These are phyloP conservation scores for Gymnothorax javanicus DNA, from an alignment of 2,797 vertebrate species.

Conservation along the genomic window DNA sequence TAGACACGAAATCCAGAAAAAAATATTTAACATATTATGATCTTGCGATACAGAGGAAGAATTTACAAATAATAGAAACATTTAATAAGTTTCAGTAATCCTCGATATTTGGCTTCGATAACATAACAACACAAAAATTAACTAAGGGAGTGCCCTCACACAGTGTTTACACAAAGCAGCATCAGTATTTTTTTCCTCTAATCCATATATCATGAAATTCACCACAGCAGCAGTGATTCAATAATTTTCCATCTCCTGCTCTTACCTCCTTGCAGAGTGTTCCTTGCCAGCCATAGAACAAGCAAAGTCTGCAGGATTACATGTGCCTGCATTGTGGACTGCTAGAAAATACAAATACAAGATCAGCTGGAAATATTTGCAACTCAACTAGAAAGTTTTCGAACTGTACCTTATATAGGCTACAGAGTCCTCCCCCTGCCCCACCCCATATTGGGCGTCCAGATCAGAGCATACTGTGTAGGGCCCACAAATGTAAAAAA, in stretches of 20 bases:
- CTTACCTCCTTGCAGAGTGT: conserved; percentile 48
- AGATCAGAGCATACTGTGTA: background rate
- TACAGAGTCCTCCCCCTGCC: conserved; percentile 60
- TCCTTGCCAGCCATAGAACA: conserved; percentile 64
- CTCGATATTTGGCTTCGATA: background rate
- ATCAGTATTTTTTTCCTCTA: background rate
- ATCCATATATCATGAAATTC: background rate
- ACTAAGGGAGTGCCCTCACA: background rate
- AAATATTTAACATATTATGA: background rate
- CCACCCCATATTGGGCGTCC: conserved; percentile 35
- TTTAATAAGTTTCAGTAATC: background rate
- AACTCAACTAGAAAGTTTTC: conserved; percentile 15
- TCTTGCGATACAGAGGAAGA: background rate
- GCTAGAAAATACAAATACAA: conserved; percentile 7
- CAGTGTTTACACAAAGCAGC: background rate
- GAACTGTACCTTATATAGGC: conserved; percentile 61
- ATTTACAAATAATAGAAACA: background rate
- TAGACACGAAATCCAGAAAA: background rate
- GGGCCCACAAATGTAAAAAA: too few species aligned
- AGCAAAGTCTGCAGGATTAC: conserved; percentile 56
- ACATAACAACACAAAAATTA: background rate
- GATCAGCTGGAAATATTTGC: conserved; percentile 35
- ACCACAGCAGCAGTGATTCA: background rate
- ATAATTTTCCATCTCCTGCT: conserved; percentile 38
- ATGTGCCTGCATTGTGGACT: conserved; percentile 60